Conservation (phyloP, 2,797 vertebrate genomes). For the Eulemur coronatus region DNA sequence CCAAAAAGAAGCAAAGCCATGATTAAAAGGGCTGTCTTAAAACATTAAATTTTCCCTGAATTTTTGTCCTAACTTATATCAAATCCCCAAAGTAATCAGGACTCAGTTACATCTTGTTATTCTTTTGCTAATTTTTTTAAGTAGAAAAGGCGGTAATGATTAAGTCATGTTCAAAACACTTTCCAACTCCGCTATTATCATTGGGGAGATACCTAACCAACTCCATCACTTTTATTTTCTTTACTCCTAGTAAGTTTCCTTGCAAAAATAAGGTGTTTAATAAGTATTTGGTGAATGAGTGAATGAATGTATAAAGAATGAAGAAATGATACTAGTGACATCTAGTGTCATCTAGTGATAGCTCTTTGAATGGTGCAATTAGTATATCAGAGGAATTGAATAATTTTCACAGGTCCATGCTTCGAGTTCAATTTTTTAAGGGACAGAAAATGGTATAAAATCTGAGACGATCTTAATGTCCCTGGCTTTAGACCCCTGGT, state of each 20-base stretch:
- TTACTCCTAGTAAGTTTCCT: not conserved
- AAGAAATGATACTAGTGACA: not conserved
- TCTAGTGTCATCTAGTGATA: not conserved
- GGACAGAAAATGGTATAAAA: not conserved
- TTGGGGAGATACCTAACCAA: not conserved
- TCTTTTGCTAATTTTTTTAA: not conserved
- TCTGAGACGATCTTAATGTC: not conserved
- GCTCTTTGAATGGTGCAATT: not conserved
- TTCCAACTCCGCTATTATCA: not conserved
- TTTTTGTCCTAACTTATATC: not conserved
- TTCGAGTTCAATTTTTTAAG: not conserved
- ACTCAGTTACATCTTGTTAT: not conserved
- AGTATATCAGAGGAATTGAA: not conserved
- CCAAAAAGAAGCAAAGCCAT: not conserved
- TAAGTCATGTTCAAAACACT: not conserved
- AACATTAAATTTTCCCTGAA: not conserved
- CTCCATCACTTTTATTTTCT: not conserved
- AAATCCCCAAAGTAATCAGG: not conserved
- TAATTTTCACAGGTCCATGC: not conserved
- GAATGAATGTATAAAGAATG: not conserved
- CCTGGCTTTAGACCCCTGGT: not conserved
- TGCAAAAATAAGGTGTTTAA: not conserved
- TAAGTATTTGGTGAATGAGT: not conserved
- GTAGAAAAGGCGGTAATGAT: not conserved
- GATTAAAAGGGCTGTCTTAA: not conserved